phyloP scores from a whole-genome alignment of 2,113 vertebrate genomes.

The Trematomus loennbergii region DNA sequence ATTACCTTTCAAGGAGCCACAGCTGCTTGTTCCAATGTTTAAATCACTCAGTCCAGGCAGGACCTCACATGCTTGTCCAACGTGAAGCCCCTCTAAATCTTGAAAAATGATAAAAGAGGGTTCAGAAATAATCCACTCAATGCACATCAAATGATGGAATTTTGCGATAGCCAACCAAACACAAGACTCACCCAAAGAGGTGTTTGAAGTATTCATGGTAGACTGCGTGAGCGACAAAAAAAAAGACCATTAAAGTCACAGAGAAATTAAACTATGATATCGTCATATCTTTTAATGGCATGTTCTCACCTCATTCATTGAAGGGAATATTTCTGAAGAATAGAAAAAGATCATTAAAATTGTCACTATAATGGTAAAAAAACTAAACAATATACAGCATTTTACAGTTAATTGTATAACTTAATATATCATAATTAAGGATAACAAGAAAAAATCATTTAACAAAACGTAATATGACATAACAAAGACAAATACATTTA shows the following conservation, averaged over 20 bases:
- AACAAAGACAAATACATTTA: too few relatives aligned
- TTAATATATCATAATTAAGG: not conserved
- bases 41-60: not conserved
- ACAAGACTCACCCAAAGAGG: constrained; percentile 39
- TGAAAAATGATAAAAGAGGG: not conserved
- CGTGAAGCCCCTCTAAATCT: not conserved
- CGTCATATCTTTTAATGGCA: not conserved
- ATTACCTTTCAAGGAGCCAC: not conserved
- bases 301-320: constrained; percentile 27
- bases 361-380: not conserved
- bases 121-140: not conserved
- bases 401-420: not conserved
- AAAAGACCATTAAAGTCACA: not conserved
- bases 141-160: not conserved
- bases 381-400: not conserved
- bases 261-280: not conserved
- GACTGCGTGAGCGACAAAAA: constrained; percentile 6
- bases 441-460: too few relatives aligned
- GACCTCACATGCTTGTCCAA: not conserved
- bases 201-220: not conserved
- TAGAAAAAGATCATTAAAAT: not conserved
- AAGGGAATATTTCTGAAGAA: not conserved
- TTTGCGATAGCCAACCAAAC: not conserved
- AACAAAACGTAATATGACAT: too few relatives aligned
- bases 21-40: not conserved